phyloP scores from a whole-genome alignment of 2,113 vertebrate species.

The Coturnix japonica region DNA sequence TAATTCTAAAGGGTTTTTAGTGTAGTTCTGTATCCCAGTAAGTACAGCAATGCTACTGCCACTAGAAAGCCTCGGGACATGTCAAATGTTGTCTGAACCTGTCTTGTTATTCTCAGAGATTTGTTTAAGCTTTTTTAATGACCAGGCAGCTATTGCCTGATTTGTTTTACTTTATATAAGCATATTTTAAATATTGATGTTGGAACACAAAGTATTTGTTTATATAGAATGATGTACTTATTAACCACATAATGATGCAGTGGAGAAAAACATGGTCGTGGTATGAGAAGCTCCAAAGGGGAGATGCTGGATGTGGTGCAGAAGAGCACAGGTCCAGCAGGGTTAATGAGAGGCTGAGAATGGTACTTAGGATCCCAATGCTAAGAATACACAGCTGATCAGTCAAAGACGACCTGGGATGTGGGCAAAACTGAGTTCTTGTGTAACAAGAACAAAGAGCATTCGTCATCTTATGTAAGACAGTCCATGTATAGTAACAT shows the following conservation, averaged over 20 bases:
- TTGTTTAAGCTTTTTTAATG: neutral
- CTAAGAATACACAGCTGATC: neutral
- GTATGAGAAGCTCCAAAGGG: neutral
- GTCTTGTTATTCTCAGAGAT: neutral
- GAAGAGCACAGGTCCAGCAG: neutral
- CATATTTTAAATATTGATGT: neutral
- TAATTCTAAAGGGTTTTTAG: neutral
- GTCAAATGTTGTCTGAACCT: neutral
- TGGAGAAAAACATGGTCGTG: neutral
- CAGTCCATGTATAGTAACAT: neutral
- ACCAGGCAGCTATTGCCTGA: neutral
- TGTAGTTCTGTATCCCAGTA: neutral
- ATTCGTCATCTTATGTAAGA: neutral
- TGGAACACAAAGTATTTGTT: neutral
- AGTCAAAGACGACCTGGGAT: neutral
- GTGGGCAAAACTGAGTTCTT: neutral
- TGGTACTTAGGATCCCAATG: neutral
- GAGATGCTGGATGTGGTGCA: neutral
- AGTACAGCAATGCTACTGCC: neutral
- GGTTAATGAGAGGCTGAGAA: neutral
- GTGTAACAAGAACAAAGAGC: neutral
- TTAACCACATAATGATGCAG: fast-evolving
- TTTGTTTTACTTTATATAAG: neutral
- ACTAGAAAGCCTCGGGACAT: neutral
- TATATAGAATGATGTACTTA: fast-evolving